phyloP scores from a whole-genome alignment of 2,113 vertebrate genomes.

The Myrmecophaga tridactyla region DNA sequence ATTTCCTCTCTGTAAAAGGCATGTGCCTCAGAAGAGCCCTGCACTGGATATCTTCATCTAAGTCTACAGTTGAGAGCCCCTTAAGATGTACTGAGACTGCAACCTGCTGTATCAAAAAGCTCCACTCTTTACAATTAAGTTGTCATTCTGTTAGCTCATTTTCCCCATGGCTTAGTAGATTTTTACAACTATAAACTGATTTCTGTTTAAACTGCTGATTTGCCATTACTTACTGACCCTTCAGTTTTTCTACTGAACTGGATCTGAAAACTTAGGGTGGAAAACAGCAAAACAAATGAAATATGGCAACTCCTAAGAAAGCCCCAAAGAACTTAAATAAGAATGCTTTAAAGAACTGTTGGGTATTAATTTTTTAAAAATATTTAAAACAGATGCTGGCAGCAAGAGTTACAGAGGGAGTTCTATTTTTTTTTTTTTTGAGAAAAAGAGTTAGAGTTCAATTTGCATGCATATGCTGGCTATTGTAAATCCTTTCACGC shows the following conservation, averaged over 20 bases:
- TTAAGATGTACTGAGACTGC: neutral
- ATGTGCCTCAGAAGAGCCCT: neutral
- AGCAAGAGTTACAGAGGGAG: slow-evolving; percentile 62
- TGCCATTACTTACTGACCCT: slow-evolving; percentile 62
- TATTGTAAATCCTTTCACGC: slow-evolving; percentile 75
- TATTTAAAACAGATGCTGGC: slow-evolving; percentile 65
- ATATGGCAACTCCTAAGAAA: neutral
- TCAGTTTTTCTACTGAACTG: slow-evolving; percentile 43
- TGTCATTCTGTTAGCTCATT: slow-evolving; percentile 22
- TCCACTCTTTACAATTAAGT: neutral
- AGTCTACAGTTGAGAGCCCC: neutral
- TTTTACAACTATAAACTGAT: slow-evolving; percentile 66
- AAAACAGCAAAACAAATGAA: neutral
- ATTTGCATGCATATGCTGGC: slow-evolving; percentile 65
- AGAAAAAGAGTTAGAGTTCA: slow-evolving; percentile 67
- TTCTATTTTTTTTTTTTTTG: slow-evolving; percentile 64
- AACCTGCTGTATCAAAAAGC: slow-evolving; percentile 23
- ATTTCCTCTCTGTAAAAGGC: neutral
- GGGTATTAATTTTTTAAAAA: slow-evolving; percentile 45
- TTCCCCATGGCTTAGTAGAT: slow-evolving; percentile 63
- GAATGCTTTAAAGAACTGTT: slow-evolving; percentile 24
- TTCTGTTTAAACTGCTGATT: slow-evolving; percentile 62
- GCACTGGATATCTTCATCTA: neutral
- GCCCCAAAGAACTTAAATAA: neutral
- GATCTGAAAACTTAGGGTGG: slow-evolving; percentile 43